Conservation (phyloP, 30 jellyfish, hydroid and myxozoan genomes). For the Pelagia noctiluca region DNA sequence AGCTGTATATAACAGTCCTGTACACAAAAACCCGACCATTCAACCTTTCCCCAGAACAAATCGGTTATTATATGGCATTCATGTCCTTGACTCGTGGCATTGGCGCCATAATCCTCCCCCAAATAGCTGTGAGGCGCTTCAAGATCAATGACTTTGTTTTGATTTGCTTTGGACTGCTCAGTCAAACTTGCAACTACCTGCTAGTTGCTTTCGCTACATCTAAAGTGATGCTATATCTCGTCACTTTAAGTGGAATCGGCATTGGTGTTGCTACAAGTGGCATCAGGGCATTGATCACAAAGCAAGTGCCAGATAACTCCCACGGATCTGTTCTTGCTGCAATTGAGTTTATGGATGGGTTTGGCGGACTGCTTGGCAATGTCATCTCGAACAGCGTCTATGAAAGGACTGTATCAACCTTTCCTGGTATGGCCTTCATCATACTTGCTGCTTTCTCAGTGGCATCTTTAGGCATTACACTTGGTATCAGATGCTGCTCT, state of each 20-base stretch:
- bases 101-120: slow-evolving; percentile 82
- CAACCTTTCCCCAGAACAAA: slow-evolving; percentile 68
- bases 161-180: slow-evolving; percentile 67
- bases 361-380: slow-evolving; percentile 79
- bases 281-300: slow-evolving; percentile 77
- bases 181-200: slow-evolving; percentile 73
- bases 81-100: slow-evolving; percentile 64
- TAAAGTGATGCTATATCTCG: slow-evolving; percentile 66
- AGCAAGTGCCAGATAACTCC: slow-evolving; percentile 79
- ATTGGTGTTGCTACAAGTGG: slow-evolving; percentile 78
- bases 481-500: too few relatives aligned
- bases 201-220: slow-evolving; percentile 74
- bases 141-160: slow-evolving; percentile 62
- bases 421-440: slow-evolving; percentile 72
- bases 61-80: slow-evolving; percentile 79
- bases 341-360: slow-evolving; percentile 78
- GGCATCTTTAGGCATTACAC: slow-evolving; percentile 40
- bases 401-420: slow-evolving; percentile 63
- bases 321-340: slow-evolving; percentile 86
- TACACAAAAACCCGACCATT: slow-evolving; percentile 81
- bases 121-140: slow-evolving; percentile 71
- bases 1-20: slow-evolving; percentile 74
- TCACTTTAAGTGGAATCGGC: slow-evolving; percentile 77
- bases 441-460: slow-evolving; percentile 67
- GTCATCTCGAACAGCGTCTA: slow-evolving; percentile 72